A percentile compares a stretch with the other conserved stretches of the same genome.
phyloP scores from a whole-genome alignment of 2,113 vertebrate genomes.

The Hippocampus mohnikei region DNA sequence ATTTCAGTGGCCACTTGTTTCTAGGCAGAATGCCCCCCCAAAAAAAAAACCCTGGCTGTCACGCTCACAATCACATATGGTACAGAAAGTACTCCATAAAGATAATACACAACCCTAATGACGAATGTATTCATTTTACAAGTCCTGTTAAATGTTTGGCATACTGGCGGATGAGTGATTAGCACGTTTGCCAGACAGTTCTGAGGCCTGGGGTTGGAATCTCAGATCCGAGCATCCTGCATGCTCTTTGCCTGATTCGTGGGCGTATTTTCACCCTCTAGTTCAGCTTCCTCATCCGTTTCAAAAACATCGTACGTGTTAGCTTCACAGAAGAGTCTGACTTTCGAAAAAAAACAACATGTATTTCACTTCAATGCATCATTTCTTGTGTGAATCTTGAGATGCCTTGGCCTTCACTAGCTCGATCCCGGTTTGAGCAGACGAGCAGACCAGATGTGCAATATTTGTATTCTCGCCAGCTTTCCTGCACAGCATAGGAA shows the following conservation, averaged over 20 bases:
- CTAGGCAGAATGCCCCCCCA: background rate
- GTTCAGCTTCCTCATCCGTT: no score
- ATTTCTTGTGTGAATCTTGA: background rate
- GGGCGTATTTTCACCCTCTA: no score
- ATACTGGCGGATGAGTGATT: background rate
- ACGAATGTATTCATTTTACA: background rate
- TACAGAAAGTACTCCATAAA: background rate
- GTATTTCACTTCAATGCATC: no score
- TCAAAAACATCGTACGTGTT: background rate
- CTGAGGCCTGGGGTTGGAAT: background rate
- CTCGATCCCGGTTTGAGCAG: background rate
- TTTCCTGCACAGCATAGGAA: background rate
- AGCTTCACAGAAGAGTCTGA: no score
- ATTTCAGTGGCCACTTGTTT: background rate
- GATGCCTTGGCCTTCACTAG: background rate
- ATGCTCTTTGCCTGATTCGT: no score
- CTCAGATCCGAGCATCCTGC: background rate
- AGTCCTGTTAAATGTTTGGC: background rate
- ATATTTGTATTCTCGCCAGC: background rate
- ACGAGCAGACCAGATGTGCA: background rate
- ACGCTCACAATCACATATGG: background rate
- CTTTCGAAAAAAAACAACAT: no score
- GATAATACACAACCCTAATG: background rate
- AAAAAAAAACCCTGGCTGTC: background rate
- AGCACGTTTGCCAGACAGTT: background rate